phyloP scores from a whole-genome alignment of 2,797 vertebrate species.

The Hoplostethus atlanticus region DNA sequence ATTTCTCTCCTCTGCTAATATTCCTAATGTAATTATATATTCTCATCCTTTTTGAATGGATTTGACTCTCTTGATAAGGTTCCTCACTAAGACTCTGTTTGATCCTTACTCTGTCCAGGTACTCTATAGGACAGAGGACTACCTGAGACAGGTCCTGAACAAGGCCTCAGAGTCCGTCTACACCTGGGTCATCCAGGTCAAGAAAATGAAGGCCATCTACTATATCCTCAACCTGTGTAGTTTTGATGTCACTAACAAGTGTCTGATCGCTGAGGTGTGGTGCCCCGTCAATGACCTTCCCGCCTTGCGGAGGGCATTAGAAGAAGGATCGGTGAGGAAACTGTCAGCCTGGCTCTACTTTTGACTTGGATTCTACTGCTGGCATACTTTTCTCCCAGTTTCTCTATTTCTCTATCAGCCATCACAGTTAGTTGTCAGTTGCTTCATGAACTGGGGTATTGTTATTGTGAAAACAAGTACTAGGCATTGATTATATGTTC shows the following conservation, averaged over 20 bases:
- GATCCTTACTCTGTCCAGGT: constrained; percentile 82
- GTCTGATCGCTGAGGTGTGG: constrained; percentile 98
- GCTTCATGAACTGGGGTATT: background rate
- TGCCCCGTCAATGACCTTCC: constrained; percentile 92
- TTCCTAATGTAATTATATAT: background rate
- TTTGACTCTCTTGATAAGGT: background rate
- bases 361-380: background rate
- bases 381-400: background rate
- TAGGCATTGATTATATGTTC: constrained; percentile 1
- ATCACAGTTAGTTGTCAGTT: background rate
- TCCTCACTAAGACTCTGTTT: background rate
- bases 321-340: constrained; percentile 94
- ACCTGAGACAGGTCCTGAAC: constrained; percentile 92
- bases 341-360: background rate
- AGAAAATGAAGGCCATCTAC: constrained; percentile 99
- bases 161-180: constrained; percentile 95
- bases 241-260: constrained; percentile 98
- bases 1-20: background rate
- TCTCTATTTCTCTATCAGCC: constrained; percentile 7
- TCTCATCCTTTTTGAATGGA: background rate
- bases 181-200: constrained; percentile 93
- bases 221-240: constrained; percentile 97
- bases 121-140: constrained; percentile 94
- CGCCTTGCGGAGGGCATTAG: constrained; percentile 87
- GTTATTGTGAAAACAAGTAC: constrained; percentile 13